Conservation (phyloP, 2,113 vertebrate species). For the Protobothrops flavoviridis region DNA sequence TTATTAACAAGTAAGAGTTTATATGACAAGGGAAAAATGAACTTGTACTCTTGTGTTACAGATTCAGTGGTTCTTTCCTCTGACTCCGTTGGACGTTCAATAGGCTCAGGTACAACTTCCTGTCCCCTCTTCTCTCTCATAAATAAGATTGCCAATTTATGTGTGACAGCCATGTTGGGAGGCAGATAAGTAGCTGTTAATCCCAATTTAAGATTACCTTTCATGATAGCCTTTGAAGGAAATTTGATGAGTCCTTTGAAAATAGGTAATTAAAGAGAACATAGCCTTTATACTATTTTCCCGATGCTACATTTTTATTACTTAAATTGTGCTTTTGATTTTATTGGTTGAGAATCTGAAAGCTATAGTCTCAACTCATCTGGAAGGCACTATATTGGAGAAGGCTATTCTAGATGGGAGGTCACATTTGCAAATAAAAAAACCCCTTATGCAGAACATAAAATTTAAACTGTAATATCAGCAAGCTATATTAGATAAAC, state of each 20-base stretch:
- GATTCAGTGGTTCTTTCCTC: constrained; percentile 86
- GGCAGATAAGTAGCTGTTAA: constrained; percentile 41
- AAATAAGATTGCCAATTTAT: constrained; percentile 50
- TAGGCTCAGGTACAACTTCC: constrained; percentile 93
- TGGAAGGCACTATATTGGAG: background rate
- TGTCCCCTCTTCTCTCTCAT: constrained; percentile 54
- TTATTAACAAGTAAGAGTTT: constrained; percentile 25
- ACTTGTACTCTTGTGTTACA: constrained; percentile 95
- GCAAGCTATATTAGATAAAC: background rate
- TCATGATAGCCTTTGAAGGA: background rate
- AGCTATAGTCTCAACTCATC: background rate
- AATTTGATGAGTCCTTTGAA: background rate
- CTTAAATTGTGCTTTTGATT: background rate
- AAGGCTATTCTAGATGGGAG: background rate
- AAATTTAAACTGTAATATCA: background rate
- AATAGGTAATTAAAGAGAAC: constrained; percentile 8
- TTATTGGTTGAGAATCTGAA: background rate
- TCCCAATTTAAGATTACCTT: background rate
- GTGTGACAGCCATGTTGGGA: constrained; percentile 66
- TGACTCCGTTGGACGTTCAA: constrained; percentile 87
- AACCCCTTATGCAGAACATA: background rate
- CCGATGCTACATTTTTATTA: background rate
- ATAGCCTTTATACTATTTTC: background rate
- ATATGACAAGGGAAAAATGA: constrained; percentile 69
- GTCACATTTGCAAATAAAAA: background rate